Base-by-base conservation (phyloP, 2,888 invertebrate genomes). In the Trypoxylon attenuatum region DNA sequence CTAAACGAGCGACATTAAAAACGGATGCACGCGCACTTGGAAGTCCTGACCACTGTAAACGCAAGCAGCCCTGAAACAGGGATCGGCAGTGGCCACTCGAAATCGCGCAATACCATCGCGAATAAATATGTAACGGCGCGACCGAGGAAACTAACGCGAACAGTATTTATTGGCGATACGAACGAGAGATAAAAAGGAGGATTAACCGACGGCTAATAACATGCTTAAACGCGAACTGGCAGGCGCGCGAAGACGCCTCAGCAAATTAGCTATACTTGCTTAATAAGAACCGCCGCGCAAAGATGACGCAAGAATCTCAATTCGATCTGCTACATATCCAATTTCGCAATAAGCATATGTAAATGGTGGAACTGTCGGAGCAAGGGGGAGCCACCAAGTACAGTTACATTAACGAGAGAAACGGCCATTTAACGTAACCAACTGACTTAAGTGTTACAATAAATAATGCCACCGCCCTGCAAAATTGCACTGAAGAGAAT, bases 281-380 rank as follows among this genome's bases (percentile, higher is more conserved):
- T 33, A 33, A 33, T 6, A 33, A 33, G 33, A 10, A 10, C 4
- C n/a, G 13, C 33, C 13, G 6, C 33, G 13, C n/a, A 13, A 33
- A 10, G 33, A 33, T 33, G n/a, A 61, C 54, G 54, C 21, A 55
- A 64, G 41, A 15, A 54, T 54, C 49, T 64, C 49, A 54, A 54
- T 49, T 54, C 53, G 59, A 45, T 23, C 15, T 23, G 33, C 29
- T 15, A 45, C 22, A 42, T 16, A 21, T 19, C 19, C 13, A 8
- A 61, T 64, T 46, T 61, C 61, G 64, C 49, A 64, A 64, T 10
- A n/a, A 19, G 43, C 16, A 19, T 41, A 55, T 64, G 64, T 33
- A 64, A 64, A 61, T 55, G 29, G n/a, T n/a, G n/a, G 25, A 27
- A 29, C 43, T 13, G 33, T 1, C 1, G n/a, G 33, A 33, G 13